phyloP scores from a whole-genome alignment of 2,888 invertebrate species.

The Zele albiditarsus region DNA sequence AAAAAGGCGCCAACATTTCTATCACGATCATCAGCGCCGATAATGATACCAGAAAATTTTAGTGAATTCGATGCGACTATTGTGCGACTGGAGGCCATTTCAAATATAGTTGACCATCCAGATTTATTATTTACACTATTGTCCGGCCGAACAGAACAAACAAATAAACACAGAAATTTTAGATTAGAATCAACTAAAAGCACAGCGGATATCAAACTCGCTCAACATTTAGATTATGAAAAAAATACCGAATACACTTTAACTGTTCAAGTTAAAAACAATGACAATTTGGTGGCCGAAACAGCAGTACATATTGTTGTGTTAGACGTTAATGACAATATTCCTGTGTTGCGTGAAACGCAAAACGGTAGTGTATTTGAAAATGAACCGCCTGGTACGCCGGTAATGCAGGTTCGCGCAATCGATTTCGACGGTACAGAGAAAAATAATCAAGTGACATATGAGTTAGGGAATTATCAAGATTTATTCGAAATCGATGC shows the following conservation, averaged over 20 bases:
- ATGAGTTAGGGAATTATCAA: slow-evolving; percentile 80
- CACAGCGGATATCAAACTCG: slow-evolving; percentile 83
- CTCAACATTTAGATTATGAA: slow-evolving; percentile 87
- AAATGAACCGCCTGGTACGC: slow-evolving; percentile 87
- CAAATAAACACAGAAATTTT: slow-evolving; percentile 84
- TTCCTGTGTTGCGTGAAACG: slow-evolving; percentile 88
- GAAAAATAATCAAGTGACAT: slow-evolving; percentile 85
- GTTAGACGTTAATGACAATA: slow-evolving; percentile 92
- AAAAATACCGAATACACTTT: slow-evolving; percentile 87
- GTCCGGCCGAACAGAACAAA: slow-evolving; percentile 88
- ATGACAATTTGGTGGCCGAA: slow-evolving; percentile 85
- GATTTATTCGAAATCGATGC: slow-evolving; percentile 89
- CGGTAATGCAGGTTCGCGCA: slow-evolving; percentile 90
- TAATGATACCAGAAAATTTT: slow-evolving; percentile 83
- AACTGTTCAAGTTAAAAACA: slow-evolving; percentile 88
- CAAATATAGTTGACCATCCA: slow-evolving; percentile 84
- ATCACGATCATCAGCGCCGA: slow-evolving; percentile 76
- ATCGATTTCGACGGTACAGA: slow-evolving; percentile 90
- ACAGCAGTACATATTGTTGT: slow-evolving; percentile 86
- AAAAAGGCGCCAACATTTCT: slow-evolving; percentile 88
- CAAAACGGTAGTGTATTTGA: slow-evolving; percentile 88
- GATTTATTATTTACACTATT: slow-evolving; percentile 84
- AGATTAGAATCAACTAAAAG: slow-evolving; percentile 79
- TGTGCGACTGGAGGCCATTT: slow-evolving; percentile 82
- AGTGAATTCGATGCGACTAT: slow-evolving; percentile 82